A percentile compares a stretch with the other conserved stretches of the same genome.
These are phyloP conservation scores for Brachyhypopomus gauderio DNA, from an alignment of 2,113 vertebrate species.

Conservation along the genomic window DNA sequence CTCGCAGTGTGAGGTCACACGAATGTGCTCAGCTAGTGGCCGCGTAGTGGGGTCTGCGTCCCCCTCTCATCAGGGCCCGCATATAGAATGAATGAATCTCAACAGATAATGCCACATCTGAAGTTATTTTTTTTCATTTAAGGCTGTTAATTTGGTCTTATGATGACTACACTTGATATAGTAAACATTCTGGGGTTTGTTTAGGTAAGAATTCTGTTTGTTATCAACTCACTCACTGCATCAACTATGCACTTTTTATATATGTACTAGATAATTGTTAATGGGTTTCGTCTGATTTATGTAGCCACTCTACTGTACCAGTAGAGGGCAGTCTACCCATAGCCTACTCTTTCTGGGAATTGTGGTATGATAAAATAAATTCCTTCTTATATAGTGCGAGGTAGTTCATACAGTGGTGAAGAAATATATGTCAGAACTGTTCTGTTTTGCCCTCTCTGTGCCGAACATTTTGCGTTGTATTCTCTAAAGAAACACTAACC, in stretches of 20 bases:
- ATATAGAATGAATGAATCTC: not conserved
- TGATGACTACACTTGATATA: constrained; percentile 3
- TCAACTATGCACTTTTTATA: not conserved
- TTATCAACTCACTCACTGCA: not conserved
- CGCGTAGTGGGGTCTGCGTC: not conserved
- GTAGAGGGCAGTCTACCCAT: constrained; percentile 46
- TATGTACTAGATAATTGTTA: not conserved
- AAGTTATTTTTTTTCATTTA: no score
- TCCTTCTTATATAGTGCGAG: not conserved
- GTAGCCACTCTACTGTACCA: constrained; percentile 12
- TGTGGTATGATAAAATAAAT: not conserved
- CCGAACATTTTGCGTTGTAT: not conserved
- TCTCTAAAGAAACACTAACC: not conserved
- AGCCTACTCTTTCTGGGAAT: not conserved
- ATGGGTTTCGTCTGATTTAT: not conserved
- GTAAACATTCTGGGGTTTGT: not conserved
- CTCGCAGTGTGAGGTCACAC: not conserved
- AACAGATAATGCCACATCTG: no score
- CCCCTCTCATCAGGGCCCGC: not conserved
- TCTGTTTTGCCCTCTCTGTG: not conserved
- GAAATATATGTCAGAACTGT: not conserved
- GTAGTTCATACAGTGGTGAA: not conserved
- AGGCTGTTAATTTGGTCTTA: not conserved
- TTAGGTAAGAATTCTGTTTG: not conserved
- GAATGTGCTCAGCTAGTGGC: not conserved